Percentiles rank a stretch among this genome's conserved stretches.
Evolutionary conservation across 2,113 vertebrate species (phyloP).

Genomic region (Pao palembangensis): DNA sequence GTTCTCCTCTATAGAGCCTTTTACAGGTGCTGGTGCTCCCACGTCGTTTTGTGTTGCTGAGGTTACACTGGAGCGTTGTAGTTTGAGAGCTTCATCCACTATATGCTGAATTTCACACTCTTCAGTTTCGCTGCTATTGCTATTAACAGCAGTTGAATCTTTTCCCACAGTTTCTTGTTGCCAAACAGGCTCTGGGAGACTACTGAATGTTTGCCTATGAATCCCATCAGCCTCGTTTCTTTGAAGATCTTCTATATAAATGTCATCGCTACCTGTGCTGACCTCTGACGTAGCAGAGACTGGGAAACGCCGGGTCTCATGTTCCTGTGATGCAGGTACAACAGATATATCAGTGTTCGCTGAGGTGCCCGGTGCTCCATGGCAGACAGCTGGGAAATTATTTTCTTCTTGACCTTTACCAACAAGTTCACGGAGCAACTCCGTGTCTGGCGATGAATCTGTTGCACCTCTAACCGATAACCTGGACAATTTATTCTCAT

Average conservation of each 20-base stretch:
- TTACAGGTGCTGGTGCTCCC: constrained; percentile 37
- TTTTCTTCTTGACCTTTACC: constrained; percentile 37
- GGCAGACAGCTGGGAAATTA: constrained; percentile 33
- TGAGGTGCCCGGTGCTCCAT: constrained; percentile 18
- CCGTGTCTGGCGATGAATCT: constrained; percentile 21
- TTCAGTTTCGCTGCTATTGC: constrained; percentile 19
- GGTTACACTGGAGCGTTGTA: constrained; percentile 41
- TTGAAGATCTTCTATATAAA: constrained; percentile 20
- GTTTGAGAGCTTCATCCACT: constrained; percentile 23
- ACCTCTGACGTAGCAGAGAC: constrained; percentile 32
- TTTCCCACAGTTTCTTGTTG: constrained; percentile 37
- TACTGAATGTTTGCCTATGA: constrained; percentile 13
- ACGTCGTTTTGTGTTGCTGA: constrained; percentile 36
- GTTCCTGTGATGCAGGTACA: constrained; percentile 32
- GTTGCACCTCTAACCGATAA: constrained; percentile 5
- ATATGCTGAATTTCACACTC: constrained; percentile 46
- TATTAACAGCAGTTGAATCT: constrained; percentile 16
- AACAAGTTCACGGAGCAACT: constrained; percentile 5
- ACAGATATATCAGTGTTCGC: constrained; percentile 30
- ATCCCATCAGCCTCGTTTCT: constrained; percentile 34
- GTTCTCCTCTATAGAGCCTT: constrained; percentile 42
- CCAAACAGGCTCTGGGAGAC: constrained; percentile 12
- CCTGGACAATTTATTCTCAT: constrained; percentile 12
- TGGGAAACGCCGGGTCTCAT: constrained; percentile 29
- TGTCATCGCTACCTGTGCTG: constrained; percentile 18